phyloP scores from a whole-genome alignment of 1,140 invertebrate species.

The Atta colombica region DNA sequence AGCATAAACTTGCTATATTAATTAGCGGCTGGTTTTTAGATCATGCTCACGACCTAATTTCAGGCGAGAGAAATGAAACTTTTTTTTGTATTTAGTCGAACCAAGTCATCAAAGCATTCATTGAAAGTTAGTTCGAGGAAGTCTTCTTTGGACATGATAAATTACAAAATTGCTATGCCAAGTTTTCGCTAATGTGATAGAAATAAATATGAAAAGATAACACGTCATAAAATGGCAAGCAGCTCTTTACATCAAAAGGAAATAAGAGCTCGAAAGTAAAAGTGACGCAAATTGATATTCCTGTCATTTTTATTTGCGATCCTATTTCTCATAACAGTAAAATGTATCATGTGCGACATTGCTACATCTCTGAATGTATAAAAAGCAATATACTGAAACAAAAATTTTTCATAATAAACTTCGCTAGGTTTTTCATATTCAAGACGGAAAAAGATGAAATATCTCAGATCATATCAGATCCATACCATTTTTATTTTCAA shows the following conservation, averaged over 20 bases:
- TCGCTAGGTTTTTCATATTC: constrained; percentile 17
- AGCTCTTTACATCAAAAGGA: background rate
- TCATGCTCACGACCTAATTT: constrained; percentile 16
- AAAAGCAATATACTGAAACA: background rate
- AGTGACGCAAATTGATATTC: constrained; percentile 6
- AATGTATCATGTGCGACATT: constrained; percentile 11
- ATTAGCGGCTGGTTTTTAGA: constrained; percentile 22
- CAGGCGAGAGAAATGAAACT: background rate
- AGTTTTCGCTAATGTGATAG: constrained; percentile 26
- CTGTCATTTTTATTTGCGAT: constrained; percentile 10
- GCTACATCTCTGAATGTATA: background rate
- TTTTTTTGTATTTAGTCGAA: constrained; percentile 15
- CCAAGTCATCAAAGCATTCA: constrained; percentile 19
- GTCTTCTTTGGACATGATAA: constrained; percentile 43
- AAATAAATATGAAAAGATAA: constrained; percentile 43
- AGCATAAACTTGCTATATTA: constrained; percentile 22
- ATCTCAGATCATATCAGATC: constrained; percentile 1
- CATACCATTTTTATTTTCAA: background rate
- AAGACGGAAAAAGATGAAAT: background rate
- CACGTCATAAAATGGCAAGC: background rate
- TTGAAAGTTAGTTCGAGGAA: constrained; percentile 16
- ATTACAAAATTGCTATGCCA: constrained; percentile 22
- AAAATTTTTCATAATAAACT: constrained; percentile 17
- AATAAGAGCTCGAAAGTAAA: constrained; percentile 25
- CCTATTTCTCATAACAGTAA: background rate